Conservation (phyloP, 1,140 invertebrate genomes). For the Platorchestia sp. region DNA sequence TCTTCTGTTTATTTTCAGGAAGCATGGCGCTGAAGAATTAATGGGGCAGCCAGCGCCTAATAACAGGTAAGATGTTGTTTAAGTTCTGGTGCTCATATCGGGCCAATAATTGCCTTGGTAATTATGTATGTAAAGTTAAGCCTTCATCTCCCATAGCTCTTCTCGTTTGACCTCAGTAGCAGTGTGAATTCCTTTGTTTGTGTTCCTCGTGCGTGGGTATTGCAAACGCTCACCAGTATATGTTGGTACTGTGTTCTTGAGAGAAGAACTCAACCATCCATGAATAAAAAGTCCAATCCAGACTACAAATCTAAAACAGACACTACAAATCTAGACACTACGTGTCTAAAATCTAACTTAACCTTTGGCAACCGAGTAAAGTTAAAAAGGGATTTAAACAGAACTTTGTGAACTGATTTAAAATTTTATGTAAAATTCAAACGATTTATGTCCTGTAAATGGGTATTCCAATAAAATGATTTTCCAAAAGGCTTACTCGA, state of each 20-base stretch:
- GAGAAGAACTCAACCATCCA: not conserved
- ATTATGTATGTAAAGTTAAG: not conserved
- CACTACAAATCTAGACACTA: too few relatives aligned
- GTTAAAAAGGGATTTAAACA: too few relatives aligned
- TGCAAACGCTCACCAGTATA: not conserved
- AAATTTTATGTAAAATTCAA: too few relatives aligned
- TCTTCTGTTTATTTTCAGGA: not conserved
- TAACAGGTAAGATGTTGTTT: not conserved
- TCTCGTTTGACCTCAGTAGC: not conserved
- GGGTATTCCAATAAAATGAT: not conserved
- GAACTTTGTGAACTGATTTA: too few relatives aligned
- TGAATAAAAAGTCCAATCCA: not conserved
- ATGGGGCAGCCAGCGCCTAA: constrained; percentile 28
- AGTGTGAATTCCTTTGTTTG: not conserved
- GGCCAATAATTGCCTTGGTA: not conserved
- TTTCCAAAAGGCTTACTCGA: not conserved
- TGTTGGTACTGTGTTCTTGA: not conserved
- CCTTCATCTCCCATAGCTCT: not conserved
- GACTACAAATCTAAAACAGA: not conserved
- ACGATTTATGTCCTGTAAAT: not conserved
- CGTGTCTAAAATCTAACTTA: not conserved
- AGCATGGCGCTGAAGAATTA: constrained; percentile 38
- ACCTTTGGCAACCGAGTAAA: not conserved
- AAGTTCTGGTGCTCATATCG: not conserved
- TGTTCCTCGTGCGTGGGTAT: not conserved